Percentiles rank a stretch among this genome's conserved stretches.
Conservation (phyloP, 2,113 vertebrate species). For the Nothobranchius kuhntae region DNA sequence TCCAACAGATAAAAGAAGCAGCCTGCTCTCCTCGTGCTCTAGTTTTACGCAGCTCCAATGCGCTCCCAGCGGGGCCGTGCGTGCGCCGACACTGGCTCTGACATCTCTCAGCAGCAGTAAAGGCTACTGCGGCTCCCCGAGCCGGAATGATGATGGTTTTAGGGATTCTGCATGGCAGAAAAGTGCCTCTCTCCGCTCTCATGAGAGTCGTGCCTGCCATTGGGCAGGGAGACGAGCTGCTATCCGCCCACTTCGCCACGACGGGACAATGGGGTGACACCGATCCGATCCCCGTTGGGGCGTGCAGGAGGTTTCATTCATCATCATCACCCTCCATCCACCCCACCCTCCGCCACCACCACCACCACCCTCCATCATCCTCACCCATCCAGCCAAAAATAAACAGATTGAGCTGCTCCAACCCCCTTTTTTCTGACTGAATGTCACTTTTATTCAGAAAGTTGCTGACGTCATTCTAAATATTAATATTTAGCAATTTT, state of each 20-base stretch:
- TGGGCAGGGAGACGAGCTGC: constrained; percentile 84
- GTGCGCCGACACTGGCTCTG: constrained; percentile 82
- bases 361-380: constrained; percentile 4
- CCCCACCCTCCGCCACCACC: constrained; percentile 11
- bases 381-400: constrained; percentile 49
- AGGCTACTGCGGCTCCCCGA: constrained; percentile 73
- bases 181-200: constrained; percentile 85
- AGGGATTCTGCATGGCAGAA: constrained; percentile 87
- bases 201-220: constrained; percentile 86
- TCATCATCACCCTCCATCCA: constrained; percentile 47
- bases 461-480: too few relatives aligned
- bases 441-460: too few relatives aligned
- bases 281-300: constrained; percentile 69
- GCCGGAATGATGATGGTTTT: constrained; percentile 86
- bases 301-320: constrained; percentile 71
- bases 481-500: too few relatives aligned
- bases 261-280: constrained; percentile 84
- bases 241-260: constrained; percentile 87
- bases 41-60: constrained; percentile 79
- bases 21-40: constrained; percentile 60
- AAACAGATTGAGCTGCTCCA: constrained; percentile 58
- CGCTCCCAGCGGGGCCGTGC: constrained; percentile 80
- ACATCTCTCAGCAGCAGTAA: constrained; percentile 85
- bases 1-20: constrained; percentile 20
- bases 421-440: neutral